These are phyloP conservation scores for Tinamus major DNA, from an alignment of 2,797 vertebrate species.

Conservation along the genomic window DNA sequence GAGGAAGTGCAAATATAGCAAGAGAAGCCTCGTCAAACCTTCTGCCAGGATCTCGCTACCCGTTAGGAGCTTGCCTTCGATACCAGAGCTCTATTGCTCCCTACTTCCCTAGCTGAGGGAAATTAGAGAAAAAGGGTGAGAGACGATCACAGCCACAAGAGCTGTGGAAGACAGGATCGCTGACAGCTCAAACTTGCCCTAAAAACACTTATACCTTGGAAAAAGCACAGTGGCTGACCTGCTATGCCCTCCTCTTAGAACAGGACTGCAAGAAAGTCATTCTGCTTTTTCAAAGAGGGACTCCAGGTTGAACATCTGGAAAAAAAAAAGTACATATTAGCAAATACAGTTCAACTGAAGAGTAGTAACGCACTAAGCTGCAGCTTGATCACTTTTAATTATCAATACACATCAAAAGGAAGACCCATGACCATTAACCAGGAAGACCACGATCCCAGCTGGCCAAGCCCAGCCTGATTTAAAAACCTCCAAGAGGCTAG, in stretches of 20 bases:
- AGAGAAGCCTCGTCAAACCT: not conserved
- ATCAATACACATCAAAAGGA: not conserved
- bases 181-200: not conserved
- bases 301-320: not conserved
- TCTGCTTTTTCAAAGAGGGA: not conserved
- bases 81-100: accelerated
- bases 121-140: not conserved
- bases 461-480: not conserved
- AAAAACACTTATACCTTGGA: not conserved
- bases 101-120: not conserved
- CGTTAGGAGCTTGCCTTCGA: not conserved
- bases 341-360: not conserved
- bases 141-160: not conserved
- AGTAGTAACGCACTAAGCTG: not conserved
- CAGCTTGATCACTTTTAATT: not conserved
- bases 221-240: not conserved
- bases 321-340: not conserved
- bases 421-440: not conserved
- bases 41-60: not conserved
- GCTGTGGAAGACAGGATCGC: not conserved
- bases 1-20: not conserved
- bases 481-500: not conserved
- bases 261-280: not conserved
- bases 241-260: not conserved
- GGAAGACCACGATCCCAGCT: not conserved